These are phyloP conservation scores for Salvelinus fontinalis DNA, from an alignment of 2,113 vertebrate species.

Conservation along the genomic window DNA sequence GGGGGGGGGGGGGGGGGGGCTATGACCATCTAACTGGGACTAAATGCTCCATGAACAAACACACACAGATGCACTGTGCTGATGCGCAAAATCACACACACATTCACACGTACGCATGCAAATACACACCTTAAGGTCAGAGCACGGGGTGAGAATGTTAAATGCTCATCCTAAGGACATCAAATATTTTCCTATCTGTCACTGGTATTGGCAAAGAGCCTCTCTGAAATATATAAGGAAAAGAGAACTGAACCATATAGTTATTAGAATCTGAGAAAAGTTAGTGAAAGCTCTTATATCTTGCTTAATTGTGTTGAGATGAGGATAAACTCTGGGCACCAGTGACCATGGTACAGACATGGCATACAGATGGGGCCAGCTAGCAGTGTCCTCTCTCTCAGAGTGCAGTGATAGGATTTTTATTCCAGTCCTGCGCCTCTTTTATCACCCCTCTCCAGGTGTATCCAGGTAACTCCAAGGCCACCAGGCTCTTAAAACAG, in stretches of 20 bases:
- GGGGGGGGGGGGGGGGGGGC: constrained; percentile 7
- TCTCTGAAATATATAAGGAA: constrained; percentile 48
- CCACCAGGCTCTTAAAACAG: constrained; percentile 76
- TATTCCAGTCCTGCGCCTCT: constrained; percentile 33
- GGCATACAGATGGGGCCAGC: constrained; percentile 45
- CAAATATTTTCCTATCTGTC: constrained; percentile 77
- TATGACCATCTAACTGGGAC: constrained; percentile 60
- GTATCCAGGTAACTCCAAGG: constrained; percentile 87
- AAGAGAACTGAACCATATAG: constrained; percentile 15
- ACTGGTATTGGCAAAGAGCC: constrained; percentile 59
- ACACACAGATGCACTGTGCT: constrained; percentile 36
- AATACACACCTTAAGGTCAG: constrained; percentile 72
- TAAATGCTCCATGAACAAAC: constrained; percentile 70
- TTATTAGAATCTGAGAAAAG: constrained; percentile 14
- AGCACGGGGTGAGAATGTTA: constrained; percentile 71
- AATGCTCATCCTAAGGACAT: constrained; percentile 63
- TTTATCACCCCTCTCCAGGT: constrained; percentile 77
- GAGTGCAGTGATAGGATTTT: constrained; percentile 42
- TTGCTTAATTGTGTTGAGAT: no score
- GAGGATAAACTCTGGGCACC: background rate
- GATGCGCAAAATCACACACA: constrained; percentile 33
- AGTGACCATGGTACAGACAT: constrained; percentile 35
- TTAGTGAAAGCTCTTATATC: no score
- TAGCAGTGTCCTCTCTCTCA: background rate
- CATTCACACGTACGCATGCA: constrained; percentile 43